phyloP scores from a whole-genome alignment of 2,113 vertebrate species.

The Indicator indicator region DNA sequence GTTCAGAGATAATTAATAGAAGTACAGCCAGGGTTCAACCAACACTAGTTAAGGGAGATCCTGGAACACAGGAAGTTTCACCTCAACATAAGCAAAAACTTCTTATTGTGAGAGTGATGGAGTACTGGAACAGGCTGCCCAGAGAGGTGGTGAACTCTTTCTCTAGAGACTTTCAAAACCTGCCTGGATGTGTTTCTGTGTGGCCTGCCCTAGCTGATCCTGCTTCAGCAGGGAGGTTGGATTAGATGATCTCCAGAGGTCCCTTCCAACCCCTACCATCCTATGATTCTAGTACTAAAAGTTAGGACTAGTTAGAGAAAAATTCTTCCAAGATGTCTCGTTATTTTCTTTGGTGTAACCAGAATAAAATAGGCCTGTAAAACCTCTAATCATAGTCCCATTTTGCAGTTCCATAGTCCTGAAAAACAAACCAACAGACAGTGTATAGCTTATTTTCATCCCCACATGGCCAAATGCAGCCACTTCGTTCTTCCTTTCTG shows the following conservation, averaged over 20 bases:
- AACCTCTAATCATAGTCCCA: not conserved
- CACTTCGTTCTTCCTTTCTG: not conserved
- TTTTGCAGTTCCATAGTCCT: not conserved
- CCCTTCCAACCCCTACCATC: too few species aligned
- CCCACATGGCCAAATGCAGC: not conserved
- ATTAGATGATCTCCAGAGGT: too few species aligned
- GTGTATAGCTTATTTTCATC: not conserved
- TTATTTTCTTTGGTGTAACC: not conserved
- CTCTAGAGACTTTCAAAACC: too few species aligned
- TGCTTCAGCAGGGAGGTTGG: too few species aligned
- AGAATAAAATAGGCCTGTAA: not conserved
- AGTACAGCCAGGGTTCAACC: not conserved
- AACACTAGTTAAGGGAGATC: not conserved
- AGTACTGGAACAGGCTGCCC: too few species aligned
- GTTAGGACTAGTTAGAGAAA: not conserved
- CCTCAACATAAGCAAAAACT: too few species aligned
- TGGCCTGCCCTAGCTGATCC: too few species aligned
- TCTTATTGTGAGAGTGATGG: too few species aligned
- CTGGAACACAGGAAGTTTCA: too few species aligned
- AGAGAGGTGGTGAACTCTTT: too few species aligned
- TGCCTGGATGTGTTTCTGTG: too few species aligned
- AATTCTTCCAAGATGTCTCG: not conserved
- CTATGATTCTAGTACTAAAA: not conserved
- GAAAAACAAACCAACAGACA: not conserved
- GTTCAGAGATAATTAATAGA: not conserved